These are phyloP conservation scores for Pterocles burchelli DNA, from an alignment of 2,113 vertebrate genomes.

Conservation along the genomic window DNA sequence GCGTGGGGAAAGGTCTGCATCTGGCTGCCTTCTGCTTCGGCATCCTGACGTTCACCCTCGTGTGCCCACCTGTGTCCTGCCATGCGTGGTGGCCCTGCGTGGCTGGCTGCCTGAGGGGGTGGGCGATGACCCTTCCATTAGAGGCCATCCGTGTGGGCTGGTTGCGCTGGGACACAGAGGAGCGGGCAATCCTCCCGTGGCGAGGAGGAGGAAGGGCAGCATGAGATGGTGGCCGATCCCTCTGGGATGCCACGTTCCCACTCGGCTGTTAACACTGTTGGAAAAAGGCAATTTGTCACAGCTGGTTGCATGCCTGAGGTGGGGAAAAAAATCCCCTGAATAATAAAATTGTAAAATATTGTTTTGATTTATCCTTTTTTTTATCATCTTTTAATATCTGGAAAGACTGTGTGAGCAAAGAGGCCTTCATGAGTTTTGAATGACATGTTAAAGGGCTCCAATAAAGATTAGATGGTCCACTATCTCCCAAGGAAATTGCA, in stretches of 20 bases:
- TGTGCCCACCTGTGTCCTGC: not conserved
- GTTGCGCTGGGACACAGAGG: not conserved
- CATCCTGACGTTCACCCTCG: not conserved
- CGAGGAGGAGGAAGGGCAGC: not conserved
- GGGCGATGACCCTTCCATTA: not conserved
- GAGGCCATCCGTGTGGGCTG: accelerated
- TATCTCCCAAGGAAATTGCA: conserved; percentile 85
- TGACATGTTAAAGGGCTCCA: conserved; percentile 83
- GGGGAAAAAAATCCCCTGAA: not conserved
- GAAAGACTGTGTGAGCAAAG: conserved; percentile 61
- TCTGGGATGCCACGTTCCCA: not conserved
- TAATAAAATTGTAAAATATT: conserved; percentile 74
- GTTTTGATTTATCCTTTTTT: conserved; percentile 70
- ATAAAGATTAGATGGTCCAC: conserved; percentile 84
- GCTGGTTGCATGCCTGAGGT: not conserved
- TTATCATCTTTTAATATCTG: conserved; percentile 75
- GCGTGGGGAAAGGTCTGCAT: not conserved
- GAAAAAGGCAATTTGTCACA: not conserved
- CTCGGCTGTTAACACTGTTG: not conserved
- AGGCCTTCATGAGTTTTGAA: conserved; percentile 75
- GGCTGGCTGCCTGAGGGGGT: not conserved
- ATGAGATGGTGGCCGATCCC: not conserved
- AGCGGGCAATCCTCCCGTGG: accelerated
- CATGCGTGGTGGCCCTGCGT: accelerated
- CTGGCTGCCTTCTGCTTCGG: not conserved